Base-by-base conservation (phyloP, 2,113 vertebrate species). In the Oncorhynchus gorbuscha region DNA sequence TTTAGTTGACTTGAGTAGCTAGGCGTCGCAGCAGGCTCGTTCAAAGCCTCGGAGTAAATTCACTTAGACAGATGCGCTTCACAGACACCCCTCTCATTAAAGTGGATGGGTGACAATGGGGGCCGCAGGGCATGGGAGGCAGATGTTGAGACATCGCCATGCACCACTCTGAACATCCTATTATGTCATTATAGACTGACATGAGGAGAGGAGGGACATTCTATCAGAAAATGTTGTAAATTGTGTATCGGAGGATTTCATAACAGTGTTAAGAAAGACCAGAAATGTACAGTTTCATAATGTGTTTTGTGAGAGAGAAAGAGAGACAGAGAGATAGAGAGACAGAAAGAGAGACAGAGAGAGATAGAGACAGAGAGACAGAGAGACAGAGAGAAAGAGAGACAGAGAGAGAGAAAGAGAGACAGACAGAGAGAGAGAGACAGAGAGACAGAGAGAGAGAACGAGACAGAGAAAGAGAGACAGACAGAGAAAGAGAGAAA, bases 41-140 rank as follows among this genome's bases (percentile, higher is more conserved):
- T 73, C 68, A 84, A 76, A 72, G 73, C n/a, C 72, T 67, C 20
- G 14, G 39, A 45, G 64, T 74, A 78, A 83, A 81, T 86, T 83
- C 74, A 85, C 69, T 81, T 79, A 85, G 69, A 45, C 39, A 12
- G 9, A 74, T 59, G 26, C 39, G 71, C 73, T 82, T 82, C 65
- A 26, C 59, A 76, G 78, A 55, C 77, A 76, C 49, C 78, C 55
- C 62, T 32, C 62, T 78, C 59, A 75, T 82, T 81, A 70, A 76
- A 62, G 76, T n/a, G 80, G 65, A 77, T 67, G 11, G 71, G 5
- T 69, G 67, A 70, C 72, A 28, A 26, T 24, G n/a, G 48, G 26
- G 30, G 45, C 76, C 4, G 8, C 39, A 45, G 39, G 39, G 39
- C 39, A 45, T 45, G 9, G 9, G 2, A 45, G 39, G 39, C 39